Evolutionary conservation across 2,888 invertebrate species (phyloP), one percentile per base, ranked within the genome.

Genomic region (Microplitis manilae): DNA sequence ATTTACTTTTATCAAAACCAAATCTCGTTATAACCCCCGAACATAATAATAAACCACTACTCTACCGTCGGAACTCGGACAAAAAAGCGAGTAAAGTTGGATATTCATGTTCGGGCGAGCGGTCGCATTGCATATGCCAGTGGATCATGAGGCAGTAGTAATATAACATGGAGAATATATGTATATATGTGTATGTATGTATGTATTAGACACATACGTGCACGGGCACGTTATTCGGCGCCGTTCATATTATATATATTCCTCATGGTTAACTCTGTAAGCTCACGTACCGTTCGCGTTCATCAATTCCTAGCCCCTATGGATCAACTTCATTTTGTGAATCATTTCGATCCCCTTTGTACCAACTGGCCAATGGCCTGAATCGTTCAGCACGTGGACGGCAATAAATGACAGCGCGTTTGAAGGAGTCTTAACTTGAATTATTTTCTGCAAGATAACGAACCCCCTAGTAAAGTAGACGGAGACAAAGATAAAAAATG

Each of bases 301-400:
- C 50, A 50, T 50, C 50, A 50, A 13, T 13, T 13, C 50, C 50
- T 50, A 8, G 50, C 13, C 50, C 50, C 13, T 72, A 72, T 77
- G 77, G 74, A 77, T 77, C 79, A 79, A 80, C 78, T 77, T 79
- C 77, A 82, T 82, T 81, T 82, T 65, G 80, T 81, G 81, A 81
- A 79, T 81, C 81, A 80, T 78, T 77, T 41, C 50, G 41, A 68
- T 65, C 65, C 64, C 75, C 71, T 75, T 62, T 20, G 68, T 75
- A 68, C 67, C 68, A 17, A 73, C 64, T 73, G 79, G 79, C 80
- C 81, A 80, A 81, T 82, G 80, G 81, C 78, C 79, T 75, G 75
- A 75, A 81, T 81, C 81, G 81, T 80, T 80, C 50, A 60, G 41
- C 68, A 68, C 50, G 61, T 61, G 38, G 20, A 38, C 39, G 13